These are phyloP conservation scores for Macropis europaea DNA, from an alignment of 2,888 invertebrate genomes.

Conservation along the genomic window DNA sequence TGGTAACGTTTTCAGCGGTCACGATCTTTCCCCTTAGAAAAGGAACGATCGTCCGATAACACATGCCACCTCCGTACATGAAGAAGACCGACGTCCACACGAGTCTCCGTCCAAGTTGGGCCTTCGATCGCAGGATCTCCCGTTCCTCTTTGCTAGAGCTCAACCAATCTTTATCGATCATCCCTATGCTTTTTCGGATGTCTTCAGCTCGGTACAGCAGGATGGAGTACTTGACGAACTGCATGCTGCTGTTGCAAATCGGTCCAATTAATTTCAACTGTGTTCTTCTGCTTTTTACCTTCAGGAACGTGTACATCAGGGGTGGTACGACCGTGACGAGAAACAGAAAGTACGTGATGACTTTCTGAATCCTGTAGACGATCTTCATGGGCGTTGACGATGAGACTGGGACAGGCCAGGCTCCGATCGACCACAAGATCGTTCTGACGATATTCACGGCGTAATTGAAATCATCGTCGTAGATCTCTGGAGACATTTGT, in stretches of 20 bases:
- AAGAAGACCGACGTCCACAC: constrained; percentile 54
- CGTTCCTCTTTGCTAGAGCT: constrained; percentile 37
- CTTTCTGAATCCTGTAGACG: neutral
- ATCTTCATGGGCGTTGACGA: neutral
- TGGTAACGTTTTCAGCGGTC: constrained; percentile 49
- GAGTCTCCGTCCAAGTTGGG: constrained; percentile 60
- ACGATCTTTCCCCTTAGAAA: constrained; percentile 46
- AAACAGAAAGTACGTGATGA: constrained; percentile 47
- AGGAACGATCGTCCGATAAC: constrained; percentile 64
- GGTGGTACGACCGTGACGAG: constrained; percentile 53
- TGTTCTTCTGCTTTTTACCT: constrained; percentile 47
- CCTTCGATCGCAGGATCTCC: constrained; percentile 63
- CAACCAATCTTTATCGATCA: constrained; percentile 60
- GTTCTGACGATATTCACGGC: neutral
- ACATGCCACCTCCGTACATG: constrained; percentile 61
- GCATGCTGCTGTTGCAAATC: constrained; percentile 45
- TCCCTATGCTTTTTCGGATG: constrained; percentile 32
- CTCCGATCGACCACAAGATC: constrained; percentile 12
- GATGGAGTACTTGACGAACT: constrained; percentile 30
- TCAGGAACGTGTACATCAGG: constrained; percentile 54
- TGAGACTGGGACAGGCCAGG: constrained; percentile 26
- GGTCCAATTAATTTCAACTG: constrained; percentile 61
- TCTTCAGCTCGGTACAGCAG: neutral
- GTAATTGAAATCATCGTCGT: constrained; percentile 9
- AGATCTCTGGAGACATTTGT: neutral